Conservation (phyloP, 1,140 invertebrate genomes). For the Ooceraea biroi region DNA sequence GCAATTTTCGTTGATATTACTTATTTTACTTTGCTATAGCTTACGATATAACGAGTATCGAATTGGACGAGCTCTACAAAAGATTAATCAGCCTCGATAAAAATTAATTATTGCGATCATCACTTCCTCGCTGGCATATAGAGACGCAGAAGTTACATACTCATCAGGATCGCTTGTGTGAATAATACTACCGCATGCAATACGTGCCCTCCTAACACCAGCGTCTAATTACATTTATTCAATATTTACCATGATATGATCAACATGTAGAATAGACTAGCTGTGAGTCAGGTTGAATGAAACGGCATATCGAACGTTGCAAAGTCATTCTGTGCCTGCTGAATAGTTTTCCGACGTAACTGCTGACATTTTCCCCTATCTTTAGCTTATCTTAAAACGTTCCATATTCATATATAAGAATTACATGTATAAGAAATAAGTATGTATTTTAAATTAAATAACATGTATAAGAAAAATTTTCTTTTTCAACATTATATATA, state of each 20-base stretch:
- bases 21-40: too few species aligned
- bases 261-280: constrained; percentile 65
- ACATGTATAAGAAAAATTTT: background rate
- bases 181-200: constrained; percentile 43
- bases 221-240: constrained; percentile 81
- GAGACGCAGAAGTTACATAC: constrained; percentile 47
- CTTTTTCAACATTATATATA: background rate
- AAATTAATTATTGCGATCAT: background rate
- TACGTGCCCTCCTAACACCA: constrained; percentile 50
- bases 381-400: background rate
- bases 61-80: background rate
- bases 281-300: constrained; percentile 77
- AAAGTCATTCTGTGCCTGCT: constrained; percentile 74
- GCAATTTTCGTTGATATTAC: too few species aligned
- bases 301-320: constrained; percentile 75
- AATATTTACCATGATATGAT: constrained; percentile 80
- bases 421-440: background rate
- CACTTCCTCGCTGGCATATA: background rate
- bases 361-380: constrained; percentile 3
- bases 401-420: constrained; percentile 12
- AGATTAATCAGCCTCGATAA: background rate
- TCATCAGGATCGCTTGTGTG: constrained; percentile 41
- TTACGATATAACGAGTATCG: background rate
- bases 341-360: constrained; percentile 45
- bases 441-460: background rate